phyloP scores from a whole-genome alignment of 2,113 vertebrate species.

The Miniopterus natalensis region DNA sequence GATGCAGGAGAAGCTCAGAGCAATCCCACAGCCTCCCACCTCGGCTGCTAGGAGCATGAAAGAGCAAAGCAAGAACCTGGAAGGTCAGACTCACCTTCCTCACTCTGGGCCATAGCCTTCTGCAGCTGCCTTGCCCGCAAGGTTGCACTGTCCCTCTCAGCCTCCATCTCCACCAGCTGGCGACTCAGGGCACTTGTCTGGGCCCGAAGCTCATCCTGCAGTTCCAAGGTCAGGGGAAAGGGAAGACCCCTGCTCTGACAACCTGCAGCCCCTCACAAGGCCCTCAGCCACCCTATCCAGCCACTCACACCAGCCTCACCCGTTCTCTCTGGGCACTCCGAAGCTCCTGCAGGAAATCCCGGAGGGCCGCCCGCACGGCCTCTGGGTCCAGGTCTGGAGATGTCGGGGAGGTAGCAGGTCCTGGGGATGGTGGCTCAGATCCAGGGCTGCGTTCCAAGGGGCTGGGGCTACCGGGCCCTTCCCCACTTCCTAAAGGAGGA shows the following conservation, averaged over 20 bases:
- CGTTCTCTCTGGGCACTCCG: slow-evolving; percentile 91
- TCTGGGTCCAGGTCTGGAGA: slow-evolving; percentile 91
- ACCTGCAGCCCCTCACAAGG: background rate
- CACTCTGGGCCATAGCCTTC: slow-evolving; percentile 89
- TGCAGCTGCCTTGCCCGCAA: slow-evolving; percentile 90
- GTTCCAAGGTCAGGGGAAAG: accelerated
- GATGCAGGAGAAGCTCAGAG: accelerated
- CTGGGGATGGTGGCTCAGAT: slow-evolving; percentile 88
- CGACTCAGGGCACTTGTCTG: slow-evolving; percentile 85
- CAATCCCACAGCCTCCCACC: background rate
- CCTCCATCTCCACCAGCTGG: slow-evolving; percentile 90
- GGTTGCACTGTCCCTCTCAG: slow-evolving; percentile 86
- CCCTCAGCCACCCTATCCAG: accelerated
- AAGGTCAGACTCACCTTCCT: slow-evolving; percentile 88
- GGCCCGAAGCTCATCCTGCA: slow-evolving; percentile 91
- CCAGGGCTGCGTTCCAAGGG: slow-evolving; percentile 86
- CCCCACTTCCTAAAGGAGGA: slow-evolving; percentile 59
- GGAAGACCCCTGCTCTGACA: background rate
- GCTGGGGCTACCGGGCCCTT: slow-evolving; percentile 72
- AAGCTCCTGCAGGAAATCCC: slow-evolving; percentile 94
- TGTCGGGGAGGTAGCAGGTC: slow-evolving; percentile 79
- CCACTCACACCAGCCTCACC: slow-evolving; percentile 83
- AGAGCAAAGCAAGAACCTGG: accelerated
- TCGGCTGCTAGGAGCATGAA: background rate
- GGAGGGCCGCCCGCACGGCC: slow-evolving; percentile 89